Percentiles rank a stretch among this genome's conserved stretches.
These are phyloP conservation scores for Hyaena hyaena DNA, from an alignment of 2,113 vertebrate genomes.

Conservation along the genomic window DNA sequence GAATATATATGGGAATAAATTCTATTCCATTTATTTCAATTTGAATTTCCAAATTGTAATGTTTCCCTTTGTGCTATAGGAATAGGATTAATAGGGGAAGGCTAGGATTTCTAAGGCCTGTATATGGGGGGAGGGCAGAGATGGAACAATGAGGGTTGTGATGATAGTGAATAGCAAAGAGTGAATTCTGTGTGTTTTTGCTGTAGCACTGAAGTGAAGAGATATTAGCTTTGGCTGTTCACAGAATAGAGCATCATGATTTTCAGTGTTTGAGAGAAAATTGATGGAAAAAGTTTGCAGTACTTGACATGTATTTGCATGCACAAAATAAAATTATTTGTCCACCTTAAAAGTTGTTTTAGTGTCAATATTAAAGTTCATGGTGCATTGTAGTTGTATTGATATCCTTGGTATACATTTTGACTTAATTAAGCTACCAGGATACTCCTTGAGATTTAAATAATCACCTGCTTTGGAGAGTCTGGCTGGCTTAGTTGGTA, in stretches of 20 bases:
- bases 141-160: slow-evolving; percentile 84
- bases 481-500: background rate
- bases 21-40: slow-evolving; percentile 95
- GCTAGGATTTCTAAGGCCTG: slow-evolving; percentile 86
- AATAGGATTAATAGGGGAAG: slow-evolving; percentile 86
- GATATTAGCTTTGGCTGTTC: slow-evolving; percentile 90
- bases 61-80: slow-evolving; percentile 93
- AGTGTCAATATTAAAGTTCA: slow-evolving; percentile 75
- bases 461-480: background rate
- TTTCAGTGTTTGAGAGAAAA: slow-evolving; percentile 90
- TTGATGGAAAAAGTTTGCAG: slow-evolving; percentile 90
- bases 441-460: slow-evolving; percentile 22
- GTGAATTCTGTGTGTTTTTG: slow-evolving; percentile 89
- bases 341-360: slow-evolving; percentile 84
- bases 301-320: slow-evolving; percentile 97
- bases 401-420: slow-evolving; percentile 53
- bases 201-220: slow-evolving; percentile 90
- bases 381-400: slow-evolving; percentile 59
- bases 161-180: slow-evolving; percentile 85
- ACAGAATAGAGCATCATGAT: slow-evolving; percentile 91
- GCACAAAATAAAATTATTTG: slow-evolving; percentile 94
- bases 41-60: slow-evolving; percentile 92
- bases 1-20: slow-evolving; percentile 94
- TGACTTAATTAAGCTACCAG: slow-evolving; percentile 44
- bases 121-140: slow-evolving; percentile 80